Conservation (phyloP, 2,797 vertebrate species). For the Zalophus californianus region DNA sequence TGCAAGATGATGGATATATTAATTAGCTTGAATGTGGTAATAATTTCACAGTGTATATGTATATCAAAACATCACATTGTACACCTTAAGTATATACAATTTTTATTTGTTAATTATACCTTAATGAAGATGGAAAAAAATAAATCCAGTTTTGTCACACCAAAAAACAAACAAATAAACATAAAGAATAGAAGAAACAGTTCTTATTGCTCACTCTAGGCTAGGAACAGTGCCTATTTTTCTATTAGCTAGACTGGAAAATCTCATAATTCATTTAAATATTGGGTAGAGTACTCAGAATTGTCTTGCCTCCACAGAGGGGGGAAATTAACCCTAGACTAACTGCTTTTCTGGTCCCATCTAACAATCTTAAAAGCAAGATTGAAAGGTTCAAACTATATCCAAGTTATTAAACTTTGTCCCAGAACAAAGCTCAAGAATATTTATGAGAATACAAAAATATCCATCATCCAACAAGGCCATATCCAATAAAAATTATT, state of each 20-base stretch:
- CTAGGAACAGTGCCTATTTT: background rate
- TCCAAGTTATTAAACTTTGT: background rate
- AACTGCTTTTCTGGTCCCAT: background rate
- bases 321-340: background rate
- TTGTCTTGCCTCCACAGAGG: background rate
- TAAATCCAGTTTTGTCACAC: background rate
- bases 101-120: background rate
- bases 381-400: background rate
- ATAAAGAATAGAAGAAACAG: background rate
- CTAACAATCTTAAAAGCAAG: background rate
- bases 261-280: background rate
- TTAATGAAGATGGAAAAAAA: background rate
- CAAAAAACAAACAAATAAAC: background rate
- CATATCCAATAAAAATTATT: background rate
- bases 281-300: background rate
- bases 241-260: background rate
- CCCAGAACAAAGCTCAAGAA: background rate
- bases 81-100: background rate
- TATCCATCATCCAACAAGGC: background rate
- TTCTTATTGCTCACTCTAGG: background rate
- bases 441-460: background rate
- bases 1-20: background rate
- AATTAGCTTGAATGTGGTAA: background rate
- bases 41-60: background rate
- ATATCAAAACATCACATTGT: background rate